Evolutionary conservation across 2,888 invertebrate genomes (phyloP), one percentile per base, ranked within the genome.

Genomic region (Molanna angustata): DNA sequence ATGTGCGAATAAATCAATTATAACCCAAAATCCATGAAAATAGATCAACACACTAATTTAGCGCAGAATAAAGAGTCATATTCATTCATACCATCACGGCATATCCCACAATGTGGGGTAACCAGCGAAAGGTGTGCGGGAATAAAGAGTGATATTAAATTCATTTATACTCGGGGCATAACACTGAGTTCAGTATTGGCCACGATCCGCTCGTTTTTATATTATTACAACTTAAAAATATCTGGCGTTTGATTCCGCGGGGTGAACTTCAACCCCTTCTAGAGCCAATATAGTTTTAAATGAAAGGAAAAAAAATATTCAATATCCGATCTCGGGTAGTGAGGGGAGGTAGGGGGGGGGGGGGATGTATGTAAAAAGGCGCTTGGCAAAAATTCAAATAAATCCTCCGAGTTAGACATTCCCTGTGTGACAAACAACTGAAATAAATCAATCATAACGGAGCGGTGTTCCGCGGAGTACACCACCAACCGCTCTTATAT

Each of bases 311-410:
- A 56, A 58, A 58, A 55, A 57, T 40, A 58, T 58, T 53, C 53
- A 58, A 58, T 56, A 56, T 58, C 51, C 37, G 42, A 49, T 19
- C 31, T 19, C 17, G 33, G 44, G 41, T 31, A 18, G 44, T 9
- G 37, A 20, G 52, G 40, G 43, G 43, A 41, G 46, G 52, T 31
- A 56, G 64, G 66, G 42, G 47, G 42, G 52, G n/a, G n/a, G n/a
- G n/a, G n/a, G n/a, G n/a, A n/a, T n/a, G n/a, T n/a, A n/a, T n/a
- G n/a, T n/a, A n/a, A n/a, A 55, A 64, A 66, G 42, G 44, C 41
- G 52, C 66, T 73, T 74, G 75, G 73, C 73, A 72, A 74, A 73
- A 75, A 75, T 76, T 76, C 76, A 76, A 76, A 77, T 77, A 76
- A 76, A 76, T 76, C 74, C 67, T 66, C 63, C 35, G 40, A 50